Base-by-base conservation (phyloP, 2,113 vertebrate genomes). In the Emydura subglobosa region DNA sequence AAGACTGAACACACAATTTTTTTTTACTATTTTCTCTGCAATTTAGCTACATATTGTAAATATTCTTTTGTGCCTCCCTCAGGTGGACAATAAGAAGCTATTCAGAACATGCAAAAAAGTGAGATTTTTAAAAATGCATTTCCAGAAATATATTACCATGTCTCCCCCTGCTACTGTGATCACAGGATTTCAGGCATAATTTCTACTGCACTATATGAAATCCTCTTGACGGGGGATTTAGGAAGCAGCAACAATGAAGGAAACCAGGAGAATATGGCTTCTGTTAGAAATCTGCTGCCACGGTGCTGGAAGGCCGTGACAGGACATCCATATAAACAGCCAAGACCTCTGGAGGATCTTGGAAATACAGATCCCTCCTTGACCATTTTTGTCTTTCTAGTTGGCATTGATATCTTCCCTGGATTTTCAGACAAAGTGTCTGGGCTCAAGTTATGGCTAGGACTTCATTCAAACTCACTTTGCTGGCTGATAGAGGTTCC, bases 161-260 rank as follows among this genome's bases (percentile, higher is more conserved):
- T 1, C 31, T 34, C 31, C 10, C 61, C 27, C 5, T 42, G 10
- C n/a, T 76, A 68, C 31, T 86, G 42, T 9, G 42, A 47, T 17
- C 0, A 0, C 34, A 39, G 4, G 25, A 34, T 39, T 10, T 25
- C 25, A 29, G 4, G 22, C 10, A 31, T 17, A 49, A 47, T 44
- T 83, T 3, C 7, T 11, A 53, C 12, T 1, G 11, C 27, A 5
- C 51, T 51, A n/a, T 29, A 29, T 59, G 25, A 27, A 83, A 54
- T 16, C 54, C 34, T 44, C 25, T 7, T 19, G 53, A 57, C 74
- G 10, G 65, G 88, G 8, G n/a, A 12, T 51, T 50, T 1, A 4
- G 5, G 74, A 25, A 22, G 85, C 80, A 72, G 74, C 82, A 61
- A 25, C 0, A 1, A 25, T 51, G 22, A 59, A 59, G 25, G 57